Evolutionary conservation across 1,140 invertebrate genomes (phyloP).

Genomic region (Drosophila biarmipes): DNA sequence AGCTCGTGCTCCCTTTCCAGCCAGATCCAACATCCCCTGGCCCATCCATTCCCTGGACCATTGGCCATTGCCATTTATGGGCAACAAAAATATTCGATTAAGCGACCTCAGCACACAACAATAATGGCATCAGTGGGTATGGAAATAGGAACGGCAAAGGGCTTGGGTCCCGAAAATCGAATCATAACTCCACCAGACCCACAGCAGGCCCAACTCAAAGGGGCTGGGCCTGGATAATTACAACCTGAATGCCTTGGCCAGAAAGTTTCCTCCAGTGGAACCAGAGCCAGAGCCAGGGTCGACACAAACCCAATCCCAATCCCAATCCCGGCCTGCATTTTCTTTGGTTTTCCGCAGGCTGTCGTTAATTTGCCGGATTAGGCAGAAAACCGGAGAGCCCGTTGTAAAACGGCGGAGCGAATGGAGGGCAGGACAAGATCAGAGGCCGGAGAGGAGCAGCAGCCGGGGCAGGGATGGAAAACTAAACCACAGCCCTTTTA

Average conservation of each 20-base stretch:
- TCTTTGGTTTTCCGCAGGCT: neutral
- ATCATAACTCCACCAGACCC: conserved; percentile 20
- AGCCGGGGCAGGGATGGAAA: conserved; percentile 5
- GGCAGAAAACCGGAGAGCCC: neutral
- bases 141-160: neutral
- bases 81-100: conserved; percentile 79
- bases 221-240: conserved; percentile 19
- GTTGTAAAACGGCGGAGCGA: neutral
- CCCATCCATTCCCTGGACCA: neutral
- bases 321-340: conserved; percentile 1
- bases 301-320: neutral
- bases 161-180: conserved; percentile 27
- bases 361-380: conserved; percentile 35
- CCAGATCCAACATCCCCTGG: neutral
- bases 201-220: conserved; percentile 3
- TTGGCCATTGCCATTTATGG: conserved; percentile 69
- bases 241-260: conserved; percentile 10
- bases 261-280: conserved; percentile 13
- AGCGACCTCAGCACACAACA: conserved; percentile 50
- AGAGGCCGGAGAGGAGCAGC: too few species aligned
- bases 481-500: conserved; percentile 60
- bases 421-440: neutral
- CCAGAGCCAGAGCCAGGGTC: neutral
- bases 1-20: too few species aligned
- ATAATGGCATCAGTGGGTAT: neutral